phyloP scores from a whole-genome alignment of 2,888 invertebrate genomes.

The Ctenicera cuprea region DNA sequence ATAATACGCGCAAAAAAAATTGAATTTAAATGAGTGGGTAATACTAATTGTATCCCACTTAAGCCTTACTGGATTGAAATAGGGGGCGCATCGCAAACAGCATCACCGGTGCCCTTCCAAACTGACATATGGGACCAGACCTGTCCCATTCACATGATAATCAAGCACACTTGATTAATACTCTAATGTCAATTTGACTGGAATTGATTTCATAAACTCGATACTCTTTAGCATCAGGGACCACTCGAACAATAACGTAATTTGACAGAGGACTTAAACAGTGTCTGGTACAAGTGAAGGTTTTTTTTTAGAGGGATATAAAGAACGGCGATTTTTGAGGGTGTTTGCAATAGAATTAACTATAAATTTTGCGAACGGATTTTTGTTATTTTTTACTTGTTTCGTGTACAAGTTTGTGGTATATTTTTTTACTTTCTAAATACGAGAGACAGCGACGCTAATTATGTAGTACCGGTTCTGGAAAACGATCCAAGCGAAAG shows the following conservation, averaged over 20 bases:
- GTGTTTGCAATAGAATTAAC: too few relatives aligned
- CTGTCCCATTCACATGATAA: conserved; percentile 68
- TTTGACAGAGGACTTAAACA: conserved; percentile 40
- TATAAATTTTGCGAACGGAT: too few relatives aligned
- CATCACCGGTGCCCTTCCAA: conserved; percentile 60
- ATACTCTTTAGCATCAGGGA: conserved; percentile 57
- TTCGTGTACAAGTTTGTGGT: too few relatives aligned
- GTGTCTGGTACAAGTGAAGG: conserved; percentile 5
- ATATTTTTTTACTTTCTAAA: too few relatives aligned
- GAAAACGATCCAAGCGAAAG: too few relatives aligned
- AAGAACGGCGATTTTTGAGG: too few relatives aligned
- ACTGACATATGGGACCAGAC: conserved; percentile 69
- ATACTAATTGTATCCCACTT: conserved; percentile 55
- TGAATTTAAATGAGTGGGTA: conserved; percentile 26
- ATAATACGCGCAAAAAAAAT: conserved; percentile 3
- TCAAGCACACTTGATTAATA: conserved; percentile 70
- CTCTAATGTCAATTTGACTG: conserved; percentile 69
- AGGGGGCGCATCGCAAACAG: conserved; percentile 56
- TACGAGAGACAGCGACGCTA: too few relatives aligned
- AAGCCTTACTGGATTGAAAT: conserved; percentile 57
- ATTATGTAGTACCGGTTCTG: too few relatives aligned
- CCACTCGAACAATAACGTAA: conserved; percentile 53
- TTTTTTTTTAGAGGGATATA: neutral
- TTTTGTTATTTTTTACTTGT: too few relatives aligned
- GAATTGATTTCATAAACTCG: conserved; percentile 69